Percentiles rank a stretch among this genome's conserved stretches.
Evolutionary conservation across 2,797 vertebrate species (phyloP).

Genomic region (Staurois parvus): DNA sequence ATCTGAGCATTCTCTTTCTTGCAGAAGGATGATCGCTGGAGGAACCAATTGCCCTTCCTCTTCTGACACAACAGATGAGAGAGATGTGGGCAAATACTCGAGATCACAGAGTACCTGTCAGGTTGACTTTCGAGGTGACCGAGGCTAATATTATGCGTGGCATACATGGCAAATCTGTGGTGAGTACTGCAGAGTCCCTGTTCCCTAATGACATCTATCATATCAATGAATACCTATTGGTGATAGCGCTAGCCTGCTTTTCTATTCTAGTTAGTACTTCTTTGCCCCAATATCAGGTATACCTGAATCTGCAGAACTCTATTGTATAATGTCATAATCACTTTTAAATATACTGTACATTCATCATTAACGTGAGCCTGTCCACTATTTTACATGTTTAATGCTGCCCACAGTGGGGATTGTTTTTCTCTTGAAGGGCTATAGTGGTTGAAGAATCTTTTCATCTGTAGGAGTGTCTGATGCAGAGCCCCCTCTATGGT

Average conservation of each 20-base stretch:
- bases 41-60: constrained; percentile 72
- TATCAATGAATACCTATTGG: background rate
- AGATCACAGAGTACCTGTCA: constrained; percentile 74
- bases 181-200: constrained; percentile 75
- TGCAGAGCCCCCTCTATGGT: too few relatives aligned
- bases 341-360: too few relatives aligned
- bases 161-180: constrained; percentile 90
- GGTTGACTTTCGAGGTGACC: constrained; percentile 90
- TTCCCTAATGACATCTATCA: background rate
- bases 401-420: too few relatives aligned
- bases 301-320: too few relatives aligned
- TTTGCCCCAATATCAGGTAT: too few relatives aligned
- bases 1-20: background rate
- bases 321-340: too few relatives aligned
- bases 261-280: too few relatives aligned
- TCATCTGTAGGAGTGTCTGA: too few relatives aligned
- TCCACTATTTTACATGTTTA: too few relatives aligned
- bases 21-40: constrained; percentile 54
- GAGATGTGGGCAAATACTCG: constrained; percentile 86
- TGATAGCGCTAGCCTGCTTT: background rate
- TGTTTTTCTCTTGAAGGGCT: too few relatives aligned
- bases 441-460: too few relatives aligned
- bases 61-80: constrained; percentile 85
- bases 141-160: constrained; percentile 90
- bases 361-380: too few relatives aligned